Percentiles rank a stretch among this genome's conserved stretches.
These are phyloP conservation scores for Teleogryllus oceanicus DNA, from an alignment of 2,888 invertebrate species.

Conservation along the genomic window DNA sequence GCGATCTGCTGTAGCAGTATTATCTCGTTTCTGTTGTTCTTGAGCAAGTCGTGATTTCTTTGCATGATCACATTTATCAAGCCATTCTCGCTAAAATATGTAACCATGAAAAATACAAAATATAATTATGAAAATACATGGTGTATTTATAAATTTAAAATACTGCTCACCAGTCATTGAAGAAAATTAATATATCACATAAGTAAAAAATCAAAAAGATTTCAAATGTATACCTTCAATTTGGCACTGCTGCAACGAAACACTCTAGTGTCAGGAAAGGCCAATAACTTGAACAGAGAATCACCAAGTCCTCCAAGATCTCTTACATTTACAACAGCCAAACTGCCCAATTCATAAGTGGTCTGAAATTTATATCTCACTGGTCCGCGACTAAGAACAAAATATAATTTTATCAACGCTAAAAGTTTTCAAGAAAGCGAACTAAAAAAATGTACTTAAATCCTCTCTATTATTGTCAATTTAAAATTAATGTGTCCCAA, in stretches of 20 bases:
- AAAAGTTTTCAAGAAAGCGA: no score
- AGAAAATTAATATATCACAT: neutral
- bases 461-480: no score
- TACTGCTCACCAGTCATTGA: neutral
- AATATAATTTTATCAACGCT: slow-evolving; percentile 20
- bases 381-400: slow-evolving; percentile 59
- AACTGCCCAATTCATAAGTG: slow-evolving; percentile 78
- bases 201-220: neutral
- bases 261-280: slow-evolving; percentile 88
- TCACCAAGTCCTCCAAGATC: slow-evolving; percentile 86
- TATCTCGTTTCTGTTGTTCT: slow-evolving; percentile 56
- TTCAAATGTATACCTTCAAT: slow-evolving; percentile 37
- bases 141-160: neutral
- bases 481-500: no score
- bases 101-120: neutral
- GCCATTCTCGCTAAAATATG: slow-evolving; percentile 75
- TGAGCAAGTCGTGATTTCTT: slow-evolving; percentile 74
- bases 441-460: no score
- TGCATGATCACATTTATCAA: slow-evolving; percentile 86
- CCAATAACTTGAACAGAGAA: slow-evolving; percentile 83
- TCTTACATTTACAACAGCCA: slow-evolving; percentile 91
- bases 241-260: slow-evolving; percentile 64
- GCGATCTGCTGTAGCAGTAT: slow-evolving; percentile 49
- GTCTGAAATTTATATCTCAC: slow-evolving; percentile 80
- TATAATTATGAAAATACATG: neutral